A percentile compares a stretch with the other conserved stretches of the same genome.
Evolutionary conservation across 2,888 invertebrate species (phyloP).

Genomic region (Platycnemis pennipes): DNA sequence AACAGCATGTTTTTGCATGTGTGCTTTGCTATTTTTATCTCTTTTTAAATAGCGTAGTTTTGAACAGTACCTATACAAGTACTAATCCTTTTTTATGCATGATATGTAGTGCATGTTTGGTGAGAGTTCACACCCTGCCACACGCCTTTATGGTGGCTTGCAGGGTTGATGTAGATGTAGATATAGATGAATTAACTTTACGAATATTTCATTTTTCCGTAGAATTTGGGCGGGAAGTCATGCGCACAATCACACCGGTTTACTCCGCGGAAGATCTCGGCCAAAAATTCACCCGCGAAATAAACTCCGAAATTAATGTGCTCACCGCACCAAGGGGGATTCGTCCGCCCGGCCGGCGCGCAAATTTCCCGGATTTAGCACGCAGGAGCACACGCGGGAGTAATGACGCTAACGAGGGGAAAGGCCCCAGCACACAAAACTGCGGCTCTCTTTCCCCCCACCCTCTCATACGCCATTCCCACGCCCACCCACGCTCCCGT

Average conservation of each 20-base stretch:
- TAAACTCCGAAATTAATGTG: neutral
- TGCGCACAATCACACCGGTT: neutral
- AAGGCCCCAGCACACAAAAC: neutral
- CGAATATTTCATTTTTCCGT: neutral
- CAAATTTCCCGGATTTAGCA: conserved; percentile 4
- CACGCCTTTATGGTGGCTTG: no score
- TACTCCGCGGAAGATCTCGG: neutral
- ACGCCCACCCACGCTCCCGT: neutral
- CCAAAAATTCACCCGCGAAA: neutral
- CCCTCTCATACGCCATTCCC: neutral
- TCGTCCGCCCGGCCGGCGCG: neutral
- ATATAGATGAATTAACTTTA: no score
- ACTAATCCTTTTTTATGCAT: no score
- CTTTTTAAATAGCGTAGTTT: no score
- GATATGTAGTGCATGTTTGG: no score
- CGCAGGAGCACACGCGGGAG: neutral
- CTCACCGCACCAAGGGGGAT: neutral
- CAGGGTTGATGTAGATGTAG: no score
- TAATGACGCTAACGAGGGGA: neutral
- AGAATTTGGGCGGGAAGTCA: neutral
- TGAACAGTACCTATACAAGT: no score
- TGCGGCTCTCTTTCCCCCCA: neutral
- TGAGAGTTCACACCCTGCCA: no score
- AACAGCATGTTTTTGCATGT: no score
- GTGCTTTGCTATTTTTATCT: no score